These are phyloP conservation scores for Watsonalla cultraria DNA, from an alignment of 2,888 invertebrate genomes.

Conservation along the genomic window DNA sequence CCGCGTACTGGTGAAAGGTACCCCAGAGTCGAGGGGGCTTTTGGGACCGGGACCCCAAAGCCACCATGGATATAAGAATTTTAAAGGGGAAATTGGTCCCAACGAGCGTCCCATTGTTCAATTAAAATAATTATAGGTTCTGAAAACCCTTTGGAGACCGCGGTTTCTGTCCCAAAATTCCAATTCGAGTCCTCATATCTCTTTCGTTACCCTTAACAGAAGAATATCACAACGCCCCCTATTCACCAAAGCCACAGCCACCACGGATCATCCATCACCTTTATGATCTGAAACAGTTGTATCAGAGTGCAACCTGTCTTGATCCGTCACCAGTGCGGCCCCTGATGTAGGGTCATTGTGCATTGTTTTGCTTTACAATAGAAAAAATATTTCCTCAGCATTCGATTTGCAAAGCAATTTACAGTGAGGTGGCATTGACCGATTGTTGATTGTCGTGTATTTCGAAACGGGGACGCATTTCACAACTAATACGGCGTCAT, in stretches of 20 bases:
- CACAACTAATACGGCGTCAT: not conserved
- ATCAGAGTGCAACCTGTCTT: not conserved
- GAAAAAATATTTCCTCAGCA: conserved; percentile 2
- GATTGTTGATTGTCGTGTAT: conserved; percentile 1
- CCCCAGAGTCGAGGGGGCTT: no score
- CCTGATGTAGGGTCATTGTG: not conserved
- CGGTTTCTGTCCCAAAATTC: no score
- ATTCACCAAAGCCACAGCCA: no score
- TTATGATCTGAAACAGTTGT: not conserved
- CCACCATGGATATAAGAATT: not conserved
- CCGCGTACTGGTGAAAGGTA: no score
- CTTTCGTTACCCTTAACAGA: no score
- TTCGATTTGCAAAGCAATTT: conserved; percentile 2
- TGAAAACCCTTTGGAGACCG: no score
- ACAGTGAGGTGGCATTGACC: conserved; percentile 1
- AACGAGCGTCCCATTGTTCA: no score
- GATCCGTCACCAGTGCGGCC: not conserved
- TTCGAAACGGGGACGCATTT: not conserved
- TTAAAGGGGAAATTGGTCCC: no score
- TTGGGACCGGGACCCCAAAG: no score
- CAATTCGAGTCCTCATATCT: no score
- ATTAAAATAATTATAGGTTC: no score
- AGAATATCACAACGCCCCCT: no score
- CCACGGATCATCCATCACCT: not conserved
- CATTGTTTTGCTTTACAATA: conserved; percentile 2